These are phyloP conservation scores for Petrosia ficiformis DNA, from an alignment of 37 sponge, comb jelly and placozoan genomes.

Conservation along the genomic window DNA sequence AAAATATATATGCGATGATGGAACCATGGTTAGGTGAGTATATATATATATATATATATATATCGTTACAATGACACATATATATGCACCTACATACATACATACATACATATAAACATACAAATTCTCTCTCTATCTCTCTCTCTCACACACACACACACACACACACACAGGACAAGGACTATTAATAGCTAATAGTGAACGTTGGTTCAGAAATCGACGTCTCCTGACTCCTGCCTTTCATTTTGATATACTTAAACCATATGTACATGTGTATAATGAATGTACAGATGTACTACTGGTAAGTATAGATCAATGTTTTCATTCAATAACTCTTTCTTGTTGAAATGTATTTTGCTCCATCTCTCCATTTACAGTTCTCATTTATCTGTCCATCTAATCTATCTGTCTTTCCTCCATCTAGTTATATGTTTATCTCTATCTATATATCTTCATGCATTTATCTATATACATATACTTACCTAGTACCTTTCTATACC, in stretches of 20 bases:
- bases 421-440: no score
- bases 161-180: slow-evolving; percentile 59
- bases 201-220: slow-evolving; percentile 65
- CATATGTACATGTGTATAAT: slow-evolving; percentile 59
- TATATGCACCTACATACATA: slow-evolving; percentile 1
- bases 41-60: background rate
- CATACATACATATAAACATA: no score
- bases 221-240: slow-evolving; percentile 86
- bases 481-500: no score
- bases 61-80: no score
- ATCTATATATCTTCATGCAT: no score
- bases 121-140: background rate
- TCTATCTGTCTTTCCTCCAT: no score
- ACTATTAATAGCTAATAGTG: slow-evolving; percentile 65
- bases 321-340: no score
- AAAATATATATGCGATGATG: background rate
- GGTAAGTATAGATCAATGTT: slow-evolving; percentile 10
- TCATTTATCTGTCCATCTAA: no score
- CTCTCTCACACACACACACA: background rate
- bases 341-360: no score
- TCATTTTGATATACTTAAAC: slow-evolving; percentile 80
- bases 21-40: slow-evolving; percentile 17
- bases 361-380: no score
- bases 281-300: slow-evolving; percentile 28
- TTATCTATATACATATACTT: no score